Conservation (phyloP, 1,140 invertebrate genomes). For the Aphidius gifuensis region DNA sequence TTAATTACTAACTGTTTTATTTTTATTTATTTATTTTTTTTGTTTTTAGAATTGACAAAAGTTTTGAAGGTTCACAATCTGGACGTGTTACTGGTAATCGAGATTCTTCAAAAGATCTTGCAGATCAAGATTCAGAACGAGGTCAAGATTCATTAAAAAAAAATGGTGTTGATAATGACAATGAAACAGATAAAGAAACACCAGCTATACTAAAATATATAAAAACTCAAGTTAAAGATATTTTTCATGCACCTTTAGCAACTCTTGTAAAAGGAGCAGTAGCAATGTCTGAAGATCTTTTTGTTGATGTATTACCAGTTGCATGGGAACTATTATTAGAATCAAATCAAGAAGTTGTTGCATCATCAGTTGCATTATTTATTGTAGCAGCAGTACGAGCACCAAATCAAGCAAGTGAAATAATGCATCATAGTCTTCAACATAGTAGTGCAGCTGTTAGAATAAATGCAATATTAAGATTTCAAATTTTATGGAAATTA, state of each 20-base stretch:
- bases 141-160: slow-evolving; percentile 52
- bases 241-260: slow-evolving; percentile 88
- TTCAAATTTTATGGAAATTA: slow-evolving; percentile 93
- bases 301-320: slow-evolving; percentile 81
- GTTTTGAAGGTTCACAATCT: slow-evolving; percentile 53
- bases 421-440: slow-evolving; percentile 84
- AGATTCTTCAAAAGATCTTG: slow-evolving; percentile 52
- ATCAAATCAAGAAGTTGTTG: slow-evolving; percentile 72
- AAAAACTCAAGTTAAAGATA: slow-evolving; percentile 76
- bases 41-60: slow-evolving; percentile 55
- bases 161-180: slow-evolving; percentile 43
- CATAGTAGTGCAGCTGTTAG: slow-evolving; percentile 74
- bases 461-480: slow-evolving; percentile 80
- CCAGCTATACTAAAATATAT: slow-evolving; percentile 82
- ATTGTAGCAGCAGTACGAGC: slow-evolving; percentile 88
- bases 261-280: slow-evolving; percentile 89
- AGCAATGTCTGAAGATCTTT: slow-evolving; percentile 83
- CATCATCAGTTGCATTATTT: slow-evolving; percentile 83
- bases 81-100: slow-evolving; percentile 45
- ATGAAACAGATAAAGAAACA: slow-evolving; percentile 59
- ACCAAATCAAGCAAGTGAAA: slow-evolving; percentile 79
- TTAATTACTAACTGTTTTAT: slow-evolving; percentile 7
- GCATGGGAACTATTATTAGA: slow-evolving; percentile 93
- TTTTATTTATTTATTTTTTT: slow-evolving; percentile 18
- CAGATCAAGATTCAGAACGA: slow-evolving; percentile 46